phyloP scores from a whole-genome alignment of 2,888 invertebrate species.

The Cordilura impudica region DNA sequence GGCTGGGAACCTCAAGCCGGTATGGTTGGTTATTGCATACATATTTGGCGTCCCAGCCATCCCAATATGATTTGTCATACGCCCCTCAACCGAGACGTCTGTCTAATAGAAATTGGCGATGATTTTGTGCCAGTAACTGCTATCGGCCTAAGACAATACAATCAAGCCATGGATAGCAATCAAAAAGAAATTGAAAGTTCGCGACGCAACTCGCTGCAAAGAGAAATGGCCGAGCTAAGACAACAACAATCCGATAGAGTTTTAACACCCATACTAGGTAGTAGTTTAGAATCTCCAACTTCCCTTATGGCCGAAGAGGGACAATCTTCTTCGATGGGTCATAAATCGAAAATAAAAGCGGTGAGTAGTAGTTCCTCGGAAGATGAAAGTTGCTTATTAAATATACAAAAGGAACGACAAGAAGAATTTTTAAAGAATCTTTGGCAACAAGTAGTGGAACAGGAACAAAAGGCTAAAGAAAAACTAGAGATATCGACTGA shows the following conservation, averaged over 20 bases:
- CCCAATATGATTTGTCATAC: slow-evolving; percentile 91
- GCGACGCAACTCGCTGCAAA: slow-evolving; percentile 71
- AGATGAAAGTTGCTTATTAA: slow-evolving; percentile 68
- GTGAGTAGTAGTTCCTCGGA: slow-evolving; percentile 73
- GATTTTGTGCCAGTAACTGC: slow-evolving; percentile 96
- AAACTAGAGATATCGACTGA: slow-evolving; percentile 7
- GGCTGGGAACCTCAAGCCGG: slow-evolving; percentile 93
- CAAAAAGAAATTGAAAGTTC: slow-evolving; percentile 66
- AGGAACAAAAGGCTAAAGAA: slow-evolving; percentile 62
- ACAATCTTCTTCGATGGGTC: not conserved
- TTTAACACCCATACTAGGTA: slow-evolving; percentile 68
- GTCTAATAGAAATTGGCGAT: slow-evolving; percentile 95
- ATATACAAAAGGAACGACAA: slow-evolving; percentile 64
- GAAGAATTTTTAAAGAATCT: slow-evolving; percentile 68
- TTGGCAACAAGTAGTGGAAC: slow-evolving; percentile 73
- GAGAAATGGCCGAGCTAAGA: slow-evolving; percentile 68
- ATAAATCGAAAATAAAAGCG: slow-evolving; percentile 67
- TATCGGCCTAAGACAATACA: slow-evolving; percentile 85
- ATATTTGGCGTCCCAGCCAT: slow-evolving; percentile 96
- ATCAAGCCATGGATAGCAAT: slow-evolving; percentile 70
- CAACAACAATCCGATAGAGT: slow-evolving; percentile 67
- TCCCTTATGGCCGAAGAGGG: slow-evolving; percentile 51
- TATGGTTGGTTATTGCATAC: slow-evolving; percentile 96
- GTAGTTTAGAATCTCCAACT: slow-evolving; percentile 65
- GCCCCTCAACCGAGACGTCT: slow-evolving; percentile 93